A percentile compares a stretch with the other conserved stretches of the same genome.
These are phyloP conservation scores for Leptinotarsa juncta DNA, from an alignment of 2,888 invertebrate species.

Conservation along the genomic window DNA sequence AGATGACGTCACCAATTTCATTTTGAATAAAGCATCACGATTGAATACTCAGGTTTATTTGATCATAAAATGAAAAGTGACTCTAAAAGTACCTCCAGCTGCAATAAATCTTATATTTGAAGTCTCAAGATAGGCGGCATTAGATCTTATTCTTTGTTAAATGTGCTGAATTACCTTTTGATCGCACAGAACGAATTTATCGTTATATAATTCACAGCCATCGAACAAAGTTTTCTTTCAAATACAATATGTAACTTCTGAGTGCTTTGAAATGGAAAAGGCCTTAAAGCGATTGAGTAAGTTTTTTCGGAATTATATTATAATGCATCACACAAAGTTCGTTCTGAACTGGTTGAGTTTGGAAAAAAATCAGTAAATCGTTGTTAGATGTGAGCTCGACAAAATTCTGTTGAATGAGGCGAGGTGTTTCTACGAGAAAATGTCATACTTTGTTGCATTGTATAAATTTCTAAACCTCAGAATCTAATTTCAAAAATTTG, in stretches of 20 bases:
- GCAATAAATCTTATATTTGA: constrained; percentile 47
- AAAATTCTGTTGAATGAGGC: background rate
- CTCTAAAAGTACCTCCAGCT: constrained; percentile 48
- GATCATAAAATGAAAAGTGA: constrained; percentile 53
- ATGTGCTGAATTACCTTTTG: constrained; percentile 44
- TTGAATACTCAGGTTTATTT: constrained; percentile 44
- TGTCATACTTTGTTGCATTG: too few species aligned
- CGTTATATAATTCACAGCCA: constrained; percentile 40
- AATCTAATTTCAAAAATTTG: too few species aligned
- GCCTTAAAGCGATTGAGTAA: constrained; percentile 32
- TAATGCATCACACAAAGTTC: constrained; percentile 15
- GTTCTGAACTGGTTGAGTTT: background rate
- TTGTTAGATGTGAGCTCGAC: background rate
- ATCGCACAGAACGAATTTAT: constrained; percentile 40
- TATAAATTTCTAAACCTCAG: too few species aligned
- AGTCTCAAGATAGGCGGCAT: constrained; percentile 39
- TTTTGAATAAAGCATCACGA: constrained; percentile 7
- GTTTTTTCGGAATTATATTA: constrained; percentile 23
- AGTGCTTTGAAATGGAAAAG: constrained; percentile 30
- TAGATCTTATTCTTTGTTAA: constrained; percentile 44
- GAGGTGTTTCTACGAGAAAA: too few species aligned
- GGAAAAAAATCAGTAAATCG: background rate
- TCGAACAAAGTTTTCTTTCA: constrained; percentile 37
- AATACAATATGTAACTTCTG: constrained; percentile 38
- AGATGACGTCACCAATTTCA: background rate